Evolutionary conservation across 64 coral and sea anemone species (phyloP).

Genomic region (Dendrophyllia cribrosa): DNA sequence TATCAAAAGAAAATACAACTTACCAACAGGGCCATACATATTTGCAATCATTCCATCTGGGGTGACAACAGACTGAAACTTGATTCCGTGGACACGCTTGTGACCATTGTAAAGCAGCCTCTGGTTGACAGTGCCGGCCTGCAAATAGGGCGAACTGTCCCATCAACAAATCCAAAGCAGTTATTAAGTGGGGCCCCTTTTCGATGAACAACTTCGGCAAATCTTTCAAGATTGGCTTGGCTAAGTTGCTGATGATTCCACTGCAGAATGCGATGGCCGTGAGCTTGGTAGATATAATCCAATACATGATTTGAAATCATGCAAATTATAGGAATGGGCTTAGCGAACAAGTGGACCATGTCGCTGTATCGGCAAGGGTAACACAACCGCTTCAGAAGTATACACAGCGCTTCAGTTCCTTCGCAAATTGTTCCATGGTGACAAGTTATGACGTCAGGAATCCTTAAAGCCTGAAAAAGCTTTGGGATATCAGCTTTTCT

Average conservation of each 20-base stretch:
- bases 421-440: constrained; percentile 54
- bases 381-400: constrained; percentile 48
- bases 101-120: no score
- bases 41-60: no score
- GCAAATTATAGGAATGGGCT: constrained; percentile 28
- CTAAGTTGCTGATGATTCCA: constrained; percentile 54
- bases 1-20: no score
- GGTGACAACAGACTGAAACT: no score
- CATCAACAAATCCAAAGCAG: no score
- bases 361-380: constrained; percentile 69
- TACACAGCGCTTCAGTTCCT: constrained; percentile 60
- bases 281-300: constrained; percentile 47
- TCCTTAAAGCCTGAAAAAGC: constrained; percentile 34
- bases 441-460: constrained; percentile 54
- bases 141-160: no score
- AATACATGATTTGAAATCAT: constrained; percentile 61
- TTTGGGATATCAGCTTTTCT: constrained; percentile 35
- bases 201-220: constrained; percentile 29
- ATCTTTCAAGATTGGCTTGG: constrained; percentile 36
- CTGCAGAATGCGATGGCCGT: constrained; percentile 50
- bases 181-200: no score
- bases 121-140: no score
- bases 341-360: constrained; percentile 55
- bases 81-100: no score
- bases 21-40: no score